Conservation (phyloP, 1,140 invertebrate genomes). For the Drosophila funebris region DNA sequence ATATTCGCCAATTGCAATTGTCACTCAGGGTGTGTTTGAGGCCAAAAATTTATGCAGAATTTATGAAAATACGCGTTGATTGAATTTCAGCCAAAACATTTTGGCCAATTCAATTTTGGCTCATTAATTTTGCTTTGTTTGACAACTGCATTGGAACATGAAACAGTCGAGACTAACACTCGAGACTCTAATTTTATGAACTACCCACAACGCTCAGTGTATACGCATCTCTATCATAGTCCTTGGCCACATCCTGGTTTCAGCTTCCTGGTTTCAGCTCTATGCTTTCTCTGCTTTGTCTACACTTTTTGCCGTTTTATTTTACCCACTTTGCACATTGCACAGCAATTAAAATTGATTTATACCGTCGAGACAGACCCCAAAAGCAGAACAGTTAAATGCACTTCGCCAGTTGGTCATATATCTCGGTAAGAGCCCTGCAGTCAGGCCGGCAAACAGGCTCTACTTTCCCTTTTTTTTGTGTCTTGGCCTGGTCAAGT, state of each 20-base stretch:
- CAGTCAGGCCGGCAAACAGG: neutral
- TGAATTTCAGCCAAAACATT: constrained; percentile 56
- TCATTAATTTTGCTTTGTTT: constrained; percentile 59
- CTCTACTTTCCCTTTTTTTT: constrained; percentile 26
- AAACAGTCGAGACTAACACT: neutral
- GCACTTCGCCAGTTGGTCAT: constrained; percentile 56
- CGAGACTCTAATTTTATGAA: constrained; percentile 5
- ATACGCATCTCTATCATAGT: neutral
- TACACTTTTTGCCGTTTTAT: constrained; percentile 42
- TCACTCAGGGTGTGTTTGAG: neutral
- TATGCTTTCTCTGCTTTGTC: neutral
- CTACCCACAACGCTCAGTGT: neutral
- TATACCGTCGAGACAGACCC: constrained; percentile 71
- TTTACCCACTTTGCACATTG: constrained; percentile 72
- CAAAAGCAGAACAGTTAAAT: constrained; percentile 74
- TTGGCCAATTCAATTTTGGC: constrained; percentile 62
- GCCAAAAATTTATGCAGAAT: constrained; percentile 30
- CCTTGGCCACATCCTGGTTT: constrained; percentile 5
- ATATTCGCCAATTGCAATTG: constrained; percentile 22
- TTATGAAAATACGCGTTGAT: constrained; percentile 69
- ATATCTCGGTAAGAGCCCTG: constrained; percentile 43
- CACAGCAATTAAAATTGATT: constrained; percentile 79
- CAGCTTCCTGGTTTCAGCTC: constrained; percentile 4
- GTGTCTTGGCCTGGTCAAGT: neutral
- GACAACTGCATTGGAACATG: neutral